A percentile compares a stretch with the other conserved stretches of the same genome.
These are phyloP conservation scores for Acanthosoma haemorrhoidale DNA, from an alignment of 2,888 invertebrate species.

Conservation along the genomic window DNA sequence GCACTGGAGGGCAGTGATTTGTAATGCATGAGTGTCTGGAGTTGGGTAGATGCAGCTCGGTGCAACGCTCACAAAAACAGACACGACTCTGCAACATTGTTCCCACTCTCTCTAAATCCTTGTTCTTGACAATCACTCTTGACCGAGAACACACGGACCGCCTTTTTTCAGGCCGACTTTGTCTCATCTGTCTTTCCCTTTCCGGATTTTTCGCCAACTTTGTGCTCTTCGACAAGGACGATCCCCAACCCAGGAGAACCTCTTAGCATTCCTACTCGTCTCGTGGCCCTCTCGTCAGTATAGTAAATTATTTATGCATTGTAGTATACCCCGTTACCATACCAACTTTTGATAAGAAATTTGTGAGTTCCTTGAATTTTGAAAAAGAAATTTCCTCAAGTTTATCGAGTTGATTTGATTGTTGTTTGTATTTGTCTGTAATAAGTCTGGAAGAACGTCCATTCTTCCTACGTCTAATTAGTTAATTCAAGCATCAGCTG, in stretches of 20 bases:
- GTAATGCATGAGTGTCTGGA: constrained; percentile 25
- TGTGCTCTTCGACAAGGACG: not conserved
- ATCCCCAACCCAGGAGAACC: not conserved
- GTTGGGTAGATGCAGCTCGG: constrained; percentile 15
- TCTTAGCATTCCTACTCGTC: not conserved
- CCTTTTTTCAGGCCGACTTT: not conserved
- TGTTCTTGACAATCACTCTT: constrained; percentile 11
- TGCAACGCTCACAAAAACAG: constrained; percentile 5
- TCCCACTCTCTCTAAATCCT: not conserved
- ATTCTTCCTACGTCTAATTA: too few relatives aligned
- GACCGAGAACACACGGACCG: not conserved
- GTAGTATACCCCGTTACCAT: too few relatives aligned
- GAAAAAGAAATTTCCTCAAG: too few relatives aligned
- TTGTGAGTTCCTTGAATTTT: too few relatives aligned
- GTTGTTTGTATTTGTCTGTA: too few relatives aligned
- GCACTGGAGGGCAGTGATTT: not conserved
- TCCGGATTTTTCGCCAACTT: constrained; percentile 10
- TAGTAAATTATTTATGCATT: too few relatives aligned
- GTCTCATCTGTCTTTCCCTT: constrained; percentile 10
- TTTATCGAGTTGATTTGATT: too few relatives aligned
- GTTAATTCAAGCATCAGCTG: too few relatives aligned
- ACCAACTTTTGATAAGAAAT: too few relatives aligned
- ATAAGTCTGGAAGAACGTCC: too few relatives aligned
- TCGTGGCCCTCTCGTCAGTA: too few relatives aligned
- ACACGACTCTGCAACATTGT: not conserved